Conservation (phyloP, 2,113 vertebrate genomes). For the Grammomys dolichurus region DNA sequence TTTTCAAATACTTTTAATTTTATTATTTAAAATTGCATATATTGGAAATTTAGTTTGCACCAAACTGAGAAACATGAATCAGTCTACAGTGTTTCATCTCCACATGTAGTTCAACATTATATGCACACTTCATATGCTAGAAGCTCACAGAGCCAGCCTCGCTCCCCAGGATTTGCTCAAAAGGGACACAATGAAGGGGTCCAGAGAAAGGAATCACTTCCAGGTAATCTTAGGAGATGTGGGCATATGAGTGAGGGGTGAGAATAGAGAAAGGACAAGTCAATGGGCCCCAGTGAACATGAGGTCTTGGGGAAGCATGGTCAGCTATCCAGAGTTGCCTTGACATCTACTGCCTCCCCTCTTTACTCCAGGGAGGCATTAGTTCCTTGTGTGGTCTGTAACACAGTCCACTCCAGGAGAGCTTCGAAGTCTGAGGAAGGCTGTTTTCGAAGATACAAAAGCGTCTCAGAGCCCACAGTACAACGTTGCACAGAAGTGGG, state of each 20-base stretch:
- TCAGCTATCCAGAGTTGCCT: no score
- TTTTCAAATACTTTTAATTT: constrained; percentile 19
- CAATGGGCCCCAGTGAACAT: no score
- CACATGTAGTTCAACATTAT: neutral
- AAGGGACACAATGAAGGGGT: no score
- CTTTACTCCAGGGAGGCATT: neutral
- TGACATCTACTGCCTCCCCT: no score
- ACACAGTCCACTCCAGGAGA: neutral
- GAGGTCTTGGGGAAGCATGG: neutral
- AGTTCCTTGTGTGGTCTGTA: neutral
- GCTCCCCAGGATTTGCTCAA: neutral
- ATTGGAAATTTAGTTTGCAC: constrained; percentile 9
- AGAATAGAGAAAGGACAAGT: neutral
- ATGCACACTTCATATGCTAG: neutral
- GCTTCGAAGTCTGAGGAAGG: neutral
- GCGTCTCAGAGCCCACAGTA: neutral
- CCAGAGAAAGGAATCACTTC: no score
- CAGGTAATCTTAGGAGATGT: no score
- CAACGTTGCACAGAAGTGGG: neutral
- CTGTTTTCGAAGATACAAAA: neutral
- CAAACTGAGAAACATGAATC: neutral
- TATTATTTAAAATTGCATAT: neutral
- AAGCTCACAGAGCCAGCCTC: neutral
- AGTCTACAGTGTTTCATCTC: neutral
- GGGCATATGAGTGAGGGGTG: neutral